A percentile compares a stretch with the other conserved stretches of the same genome.
Conservation (phyloP, 2,113 vertebrate species). For the Sinocyclocheilus grahami region DNA sequence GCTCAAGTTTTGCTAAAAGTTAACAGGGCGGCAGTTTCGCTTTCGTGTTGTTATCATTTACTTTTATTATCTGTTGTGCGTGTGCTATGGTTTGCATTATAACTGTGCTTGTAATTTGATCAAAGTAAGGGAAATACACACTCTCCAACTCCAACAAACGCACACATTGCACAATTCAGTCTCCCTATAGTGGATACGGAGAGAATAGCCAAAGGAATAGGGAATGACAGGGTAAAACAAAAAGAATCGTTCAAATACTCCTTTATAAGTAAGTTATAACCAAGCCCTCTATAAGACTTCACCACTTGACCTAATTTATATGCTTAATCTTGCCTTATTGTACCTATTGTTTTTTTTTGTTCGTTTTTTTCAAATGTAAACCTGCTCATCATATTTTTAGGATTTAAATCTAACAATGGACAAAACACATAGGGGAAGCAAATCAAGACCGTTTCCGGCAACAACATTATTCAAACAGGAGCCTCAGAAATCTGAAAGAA, state of each 20-base stretch:
- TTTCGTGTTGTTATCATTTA: not conserved
- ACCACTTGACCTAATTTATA: not conserved
- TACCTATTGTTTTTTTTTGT: too few species aligned
- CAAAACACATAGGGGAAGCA: not conserved
- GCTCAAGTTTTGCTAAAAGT: not conserved
- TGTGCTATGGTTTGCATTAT: not conserved
- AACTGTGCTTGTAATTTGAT: not conserved
- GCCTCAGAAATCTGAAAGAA: not conserved
- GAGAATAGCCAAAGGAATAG: not conserved
- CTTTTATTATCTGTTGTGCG: too few species aligned
- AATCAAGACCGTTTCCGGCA: not conserved
- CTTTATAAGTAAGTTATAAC: not conserved
- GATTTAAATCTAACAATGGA: not conserved
- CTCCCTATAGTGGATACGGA: not conserved
- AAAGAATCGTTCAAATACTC: not conserved
- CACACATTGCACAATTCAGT: not conserved
- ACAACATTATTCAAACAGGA: conserved; percentile 80
- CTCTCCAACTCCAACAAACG: not conserved
- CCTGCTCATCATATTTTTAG: not conserved
- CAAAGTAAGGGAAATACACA: not conserved
- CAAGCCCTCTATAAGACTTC: not conserved
- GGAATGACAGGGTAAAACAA: not conserved
- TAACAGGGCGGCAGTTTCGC: not conserved
- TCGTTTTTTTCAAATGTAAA: not conserved
- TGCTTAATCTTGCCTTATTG: not conserved